These are phyloP conservation scores for Ophiothrix spiculata DNA, from an alignment of 35 echinoderm and acorn worm genomes.

Conservation along the genomic window DNA sequence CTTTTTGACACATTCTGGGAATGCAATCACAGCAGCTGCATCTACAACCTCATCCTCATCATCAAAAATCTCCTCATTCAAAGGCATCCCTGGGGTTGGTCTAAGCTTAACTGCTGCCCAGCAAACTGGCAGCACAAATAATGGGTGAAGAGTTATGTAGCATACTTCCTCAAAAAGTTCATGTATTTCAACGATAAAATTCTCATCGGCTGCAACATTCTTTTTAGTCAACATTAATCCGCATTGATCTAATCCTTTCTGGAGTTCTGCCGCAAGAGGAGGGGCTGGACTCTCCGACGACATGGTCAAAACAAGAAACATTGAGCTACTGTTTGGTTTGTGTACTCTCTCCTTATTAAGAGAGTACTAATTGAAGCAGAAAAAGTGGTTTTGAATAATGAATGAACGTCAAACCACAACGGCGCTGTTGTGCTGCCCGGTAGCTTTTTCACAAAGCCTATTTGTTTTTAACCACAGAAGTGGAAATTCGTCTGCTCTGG, in stretches of 20 bases:
- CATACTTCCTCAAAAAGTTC: conserved; percentile 71
- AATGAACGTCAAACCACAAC: no score
- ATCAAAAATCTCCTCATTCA: conserved; percentile 71
- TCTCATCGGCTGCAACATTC: conserved; percentile 78
- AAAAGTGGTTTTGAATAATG: no score
- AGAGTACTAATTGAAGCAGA: background rate
- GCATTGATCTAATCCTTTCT: conserved; percentile 64
- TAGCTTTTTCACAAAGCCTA: no score
- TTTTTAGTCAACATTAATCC: conserved; percentile 76
- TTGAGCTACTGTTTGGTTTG: background rate
- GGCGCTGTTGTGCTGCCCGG: no score
- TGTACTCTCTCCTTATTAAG: background rate
- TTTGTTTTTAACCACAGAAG: no score
- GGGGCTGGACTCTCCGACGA: background rate
- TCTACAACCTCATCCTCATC: conserved; percentile 62
- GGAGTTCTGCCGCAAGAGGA: conserved; percentile 26
- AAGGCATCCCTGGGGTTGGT: conserved; percentile 49
- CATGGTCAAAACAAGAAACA: background rate
- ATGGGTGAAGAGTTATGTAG: conserved; percentile 67
- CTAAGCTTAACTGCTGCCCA: conserved; percentile 74
- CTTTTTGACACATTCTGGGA: conserved; percentile 68
- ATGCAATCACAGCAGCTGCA: conserved; percentile 68
- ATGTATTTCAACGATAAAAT: conserved; percentile 74
- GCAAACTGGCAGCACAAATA: conserved; percentile 75
- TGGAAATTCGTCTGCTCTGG: no score